Evolutionary conservation across 1,140 invertebrate genomes (phyloP), one percentile per base, ranked within the genome.

Genomic region (Cydia fagiglandana): DNA sequence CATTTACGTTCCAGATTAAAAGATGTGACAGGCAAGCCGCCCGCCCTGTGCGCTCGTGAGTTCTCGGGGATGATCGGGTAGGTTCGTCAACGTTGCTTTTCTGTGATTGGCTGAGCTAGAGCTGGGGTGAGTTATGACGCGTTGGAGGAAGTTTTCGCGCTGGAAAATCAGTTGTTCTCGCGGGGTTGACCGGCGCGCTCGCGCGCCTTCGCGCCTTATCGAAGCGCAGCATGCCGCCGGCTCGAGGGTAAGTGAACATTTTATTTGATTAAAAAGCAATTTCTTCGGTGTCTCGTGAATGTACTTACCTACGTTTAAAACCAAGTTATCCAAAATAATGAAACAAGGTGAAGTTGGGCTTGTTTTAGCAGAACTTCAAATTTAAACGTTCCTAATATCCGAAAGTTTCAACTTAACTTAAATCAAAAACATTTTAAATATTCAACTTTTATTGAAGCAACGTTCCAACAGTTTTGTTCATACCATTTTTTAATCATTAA

Each of bases 1-100:
- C 91, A 89, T 91, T 91, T 91, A 89, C 88, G 86, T 91, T 91
- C 90, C 87, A 93, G 89, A 93, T 91, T 93, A 93, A 91, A 91
- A 91, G 89, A 91, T 88, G 87, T 89, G 91, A 91, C 91, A 88
- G 34, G n/a, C 34, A 41, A 70, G 86, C 87, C 90, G 89, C 90
- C 87, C 90, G 89, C 90, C 89, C 90, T 79, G 81, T 76, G 77
- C 78, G 70, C 74, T 89, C 90, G 88, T 84, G 20, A 56, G 75
- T 73, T 56, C 73, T 86, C 91, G 91, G 84, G 56, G 73, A 77
- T 34, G 76, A 75, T 79, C 89, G 91, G 84, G 76, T 79, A 76
- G 79, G 76, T 86, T 87, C 90, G 88, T 34, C 74, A 30, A 76
- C 73, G 79, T 77, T 77, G 73, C 76, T 64, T 74, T 13, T 24